Evolutionary conservation across 2,797 vertebrate genomes (phyloP), one percentile per base, ranked within the genome.

Genomic region (Cephalopachus bancanus): DNA sequence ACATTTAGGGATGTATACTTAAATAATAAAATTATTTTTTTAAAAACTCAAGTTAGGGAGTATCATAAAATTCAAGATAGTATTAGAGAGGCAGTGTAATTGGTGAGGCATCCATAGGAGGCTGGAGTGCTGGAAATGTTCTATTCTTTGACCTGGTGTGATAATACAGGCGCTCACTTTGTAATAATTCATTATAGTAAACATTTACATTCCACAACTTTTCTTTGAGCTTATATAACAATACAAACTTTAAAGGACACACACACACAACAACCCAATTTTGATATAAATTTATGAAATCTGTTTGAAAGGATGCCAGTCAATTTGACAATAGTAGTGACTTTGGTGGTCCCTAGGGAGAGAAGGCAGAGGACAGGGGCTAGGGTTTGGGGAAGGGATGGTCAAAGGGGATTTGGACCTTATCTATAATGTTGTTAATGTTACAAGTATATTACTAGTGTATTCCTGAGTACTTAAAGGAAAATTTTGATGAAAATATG

Each of bases 161-260:
- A 53, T 69, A 92, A 76, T 67, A 37, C 7, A 51, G 24, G 69
- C 78, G 19, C 74, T 60, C 53, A 78, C 30, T 65, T 95, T 53
- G 37, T 67, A 90, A 80, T 81, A 75, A 91, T 89, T 53, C 22
- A 60, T 89, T 24, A n/a, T 72, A 53, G 26, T 65, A 33, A 92
- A 83, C 10, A 65, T 86, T 93, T 93, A 55, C 10, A 78, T 93
- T 8, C 14, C 11, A 26, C 64, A 33, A 81, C 10, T 76, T 79
- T 91, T 80, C 20, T 91, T 80, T 92, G 75, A 71, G 33, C 10
- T 92, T 92, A n/a, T 76, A 64, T 79, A 55, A 88, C n/a, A 91
- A 60, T 22, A 93, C 94, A 94, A 94, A 49, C 10, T 49, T 86
- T 74, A 49, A 80, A 78, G 67, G 55, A 87, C 3, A 79, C 28